Evolutionary conservation across 2,113 vertebrate genomes (phyloP).

Genomic region (Microcebus jonahi): DNA sequence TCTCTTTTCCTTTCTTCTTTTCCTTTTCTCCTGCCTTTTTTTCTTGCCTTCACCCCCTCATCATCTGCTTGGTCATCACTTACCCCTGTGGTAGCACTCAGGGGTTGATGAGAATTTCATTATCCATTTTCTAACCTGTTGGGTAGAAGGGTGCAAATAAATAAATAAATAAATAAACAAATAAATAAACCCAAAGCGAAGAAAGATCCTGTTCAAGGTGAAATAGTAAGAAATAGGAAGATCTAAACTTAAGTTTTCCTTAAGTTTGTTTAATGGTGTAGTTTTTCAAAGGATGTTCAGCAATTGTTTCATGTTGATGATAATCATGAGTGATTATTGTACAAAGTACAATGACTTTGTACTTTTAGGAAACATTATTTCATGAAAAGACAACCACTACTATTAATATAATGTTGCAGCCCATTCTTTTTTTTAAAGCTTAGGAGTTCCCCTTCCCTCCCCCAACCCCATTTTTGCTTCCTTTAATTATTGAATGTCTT

Average conservation of each 20-base stretch:
- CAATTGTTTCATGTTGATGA: not conserved
- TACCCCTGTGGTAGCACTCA: not conserved
- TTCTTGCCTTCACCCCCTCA: not conserved
- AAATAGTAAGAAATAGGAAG: not conserved
- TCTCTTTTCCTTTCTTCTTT: not conserved
- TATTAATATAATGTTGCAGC: not conserved
- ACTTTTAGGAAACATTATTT: slow-evolving; percentile 24
- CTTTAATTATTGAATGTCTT: slow-evolving; percentile 63
- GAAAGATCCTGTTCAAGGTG: not conserved
- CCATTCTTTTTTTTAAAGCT: not conserved
- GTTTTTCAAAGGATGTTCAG: not conserved
- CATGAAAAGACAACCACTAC: not conserved
- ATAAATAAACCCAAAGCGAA: not conserved
- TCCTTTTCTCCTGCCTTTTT: not conserved
- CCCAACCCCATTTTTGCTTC: not conserved
- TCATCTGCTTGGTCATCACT: not conserved
- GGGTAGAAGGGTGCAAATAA: not conserved
- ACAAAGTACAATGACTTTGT: not conserved
- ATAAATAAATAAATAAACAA: too few relatives aligned
- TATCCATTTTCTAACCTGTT: not conserved
- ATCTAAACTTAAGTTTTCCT: not conserved
- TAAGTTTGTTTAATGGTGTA: not conserved
- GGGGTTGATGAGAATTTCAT: not conserved
- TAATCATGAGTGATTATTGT: not conserved
- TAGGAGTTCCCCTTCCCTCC: not conserved